Conservation (phyloP, 2,113 vertebrate genomes). For the Actinemys pallida region DNA sequence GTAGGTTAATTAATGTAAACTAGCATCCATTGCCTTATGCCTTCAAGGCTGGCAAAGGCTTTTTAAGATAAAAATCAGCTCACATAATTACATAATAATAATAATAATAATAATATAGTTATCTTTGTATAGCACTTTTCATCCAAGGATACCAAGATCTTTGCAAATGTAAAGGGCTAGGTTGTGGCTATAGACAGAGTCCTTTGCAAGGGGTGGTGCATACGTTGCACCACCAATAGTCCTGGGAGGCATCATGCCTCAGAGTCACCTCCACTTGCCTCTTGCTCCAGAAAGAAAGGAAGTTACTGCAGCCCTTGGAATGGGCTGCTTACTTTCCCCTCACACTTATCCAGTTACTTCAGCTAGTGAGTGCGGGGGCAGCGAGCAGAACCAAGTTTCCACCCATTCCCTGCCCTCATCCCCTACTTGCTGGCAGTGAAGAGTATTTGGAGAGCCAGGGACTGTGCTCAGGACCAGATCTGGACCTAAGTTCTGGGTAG, state of each 20-base stretch:
- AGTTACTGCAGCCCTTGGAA: background rate
- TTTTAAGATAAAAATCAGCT: background rate
- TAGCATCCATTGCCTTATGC: background rate
- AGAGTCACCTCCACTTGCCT: background rate
- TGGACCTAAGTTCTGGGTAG: background rate
- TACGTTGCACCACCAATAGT: background rate
- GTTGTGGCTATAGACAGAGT: background rate
- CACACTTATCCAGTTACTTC: background rate
- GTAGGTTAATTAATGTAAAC: constrained; percentile 12
- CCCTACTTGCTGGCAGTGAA: background rate
- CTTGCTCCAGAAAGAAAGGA: background rate
- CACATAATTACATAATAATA: background rate
- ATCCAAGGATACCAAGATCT: background rate
- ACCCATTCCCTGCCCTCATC: background rate
- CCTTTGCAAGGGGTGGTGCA: background rate
- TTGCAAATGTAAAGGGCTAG: background rate
- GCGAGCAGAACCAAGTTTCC: background rate
- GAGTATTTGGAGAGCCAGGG: background rate
- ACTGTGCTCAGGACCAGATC: background rate
- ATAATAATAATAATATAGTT: background rate
- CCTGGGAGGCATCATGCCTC: background rate
- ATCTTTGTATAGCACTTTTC: background rate
- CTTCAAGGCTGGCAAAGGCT: background rate
- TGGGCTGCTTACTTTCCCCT: background rate
- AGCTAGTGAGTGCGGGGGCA: background rate